Conservation (phyloP, 1,140 invertebrate species). For the Steinernema feltiae region DNA sequence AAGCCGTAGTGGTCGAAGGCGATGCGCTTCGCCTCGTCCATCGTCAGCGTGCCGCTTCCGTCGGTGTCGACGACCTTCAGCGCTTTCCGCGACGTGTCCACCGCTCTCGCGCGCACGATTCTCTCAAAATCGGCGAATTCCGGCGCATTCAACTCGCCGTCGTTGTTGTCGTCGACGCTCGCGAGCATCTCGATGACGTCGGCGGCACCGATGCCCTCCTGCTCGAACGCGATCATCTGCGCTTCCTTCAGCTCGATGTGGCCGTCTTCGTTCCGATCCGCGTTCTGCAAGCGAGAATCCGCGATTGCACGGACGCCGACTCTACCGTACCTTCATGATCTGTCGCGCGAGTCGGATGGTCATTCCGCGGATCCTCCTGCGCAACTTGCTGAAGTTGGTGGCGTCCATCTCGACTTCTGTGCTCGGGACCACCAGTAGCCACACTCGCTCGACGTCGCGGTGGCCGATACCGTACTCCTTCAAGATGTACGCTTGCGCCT, state of each 20-base stretch:
- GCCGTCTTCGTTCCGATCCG: slow-evolving; percentile 51
- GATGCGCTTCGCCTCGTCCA: slow-evolving; percentile 55
- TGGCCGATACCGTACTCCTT: slow-evolving; percentile 56
- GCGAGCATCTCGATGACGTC: slow-evolving; percentile 56
- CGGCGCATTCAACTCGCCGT: slow-evolving; percentile 56
- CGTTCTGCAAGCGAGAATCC: slow-evolving; percentile 43
- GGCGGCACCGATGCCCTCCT: slow-evolving; percentile 55
- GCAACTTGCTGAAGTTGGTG: slow-evolving; percentile 47
- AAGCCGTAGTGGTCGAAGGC: slow-evolving; percentile 58
- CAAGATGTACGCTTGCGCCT: slow-evolving; percentile 53
- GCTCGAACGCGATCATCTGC: slow-evolving; percentile 56
- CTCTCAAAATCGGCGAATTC: slow-evolving; percentile 56
- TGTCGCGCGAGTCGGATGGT: slow-evolving; percentile 54
- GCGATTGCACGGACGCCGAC: not conserved
- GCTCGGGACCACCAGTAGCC: slow-evolving; percentile 49
- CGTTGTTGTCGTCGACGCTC: slow-evolving; percentile 53
- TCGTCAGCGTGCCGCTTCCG: slow-evolving; percentile 50
- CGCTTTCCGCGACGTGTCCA: slow-evolving; percentile 56
- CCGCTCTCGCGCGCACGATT: slow-evolving; percentile 52
- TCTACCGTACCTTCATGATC: slow-evolving; percentile 53
- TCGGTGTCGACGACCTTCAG: slow-evolving; percentile 56
- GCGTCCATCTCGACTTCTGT: slow-evolving; percentile 49
- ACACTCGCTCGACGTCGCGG: slow-evolving; percentile 55
- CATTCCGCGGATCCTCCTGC: slow-evolving; percentile 52
- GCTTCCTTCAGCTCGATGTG: slow-evolving; percentile 55